Evolutionary conservation across 2,797 vertebrate species (phyloP), one percentile per base, ranked within the genome.

Genomic region (Manis pentadactyla): DNA sequence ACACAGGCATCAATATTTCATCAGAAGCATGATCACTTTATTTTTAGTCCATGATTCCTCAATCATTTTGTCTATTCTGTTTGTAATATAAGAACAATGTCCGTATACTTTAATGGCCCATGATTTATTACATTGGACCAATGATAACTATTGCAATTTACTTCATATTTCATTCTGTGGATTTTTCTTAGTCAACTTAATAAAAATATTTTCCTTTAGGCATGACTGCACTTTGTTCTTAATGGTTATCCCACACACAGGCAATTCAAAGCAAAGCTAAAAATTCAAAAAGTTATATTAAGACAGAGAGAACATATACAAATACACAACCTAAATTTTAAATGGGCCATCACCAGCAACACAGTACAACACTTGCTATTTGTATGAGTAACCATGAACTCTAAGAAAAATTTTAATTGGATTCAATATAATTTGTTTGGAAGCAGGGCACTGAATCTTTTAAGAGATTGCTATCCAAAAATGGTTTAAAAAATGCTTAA

Each of bases 1-100:
- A 97, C 95, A 92, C 5, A 82, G 89, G 31, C 81, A 92, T 97
- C 87, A 97, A 25, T 42, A 82, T 21, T 64, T 88, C 82, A 71
- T 63, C 14, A 53, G 1, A 13, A 94, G 18, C 23, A 81, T 17
- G 4, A 82, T 27, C 12, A 17, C 6, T 73, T 77, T 49, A 75
- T 53, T 82, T 74, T 68, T 68, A 88, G 51, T 9, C 17, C 46
- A 79, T 14, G 27, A 84, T 66, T 73, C 94, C 39, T 91, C 83
- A 29, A 37, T 27, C 21, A 27, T 57, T 77, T 18, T 82, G 3
- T 37, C 51, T 31, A 61, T 31, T 46, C 74, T 87, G 55, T 19
- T 21, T 81, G 8, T 55, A 83, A 27, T 34, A 81, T 37, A 29
- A 75, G 42, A 64, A 87, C 25, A 66, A 42, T 15, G 7, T 51